A percentile compares a stretch with the other conserved stretches of the same genome.
Evolutionary conservation across 1,140 invertebrate genomes (phyloP).

Genomic region (Oppia nitens): DNA sequence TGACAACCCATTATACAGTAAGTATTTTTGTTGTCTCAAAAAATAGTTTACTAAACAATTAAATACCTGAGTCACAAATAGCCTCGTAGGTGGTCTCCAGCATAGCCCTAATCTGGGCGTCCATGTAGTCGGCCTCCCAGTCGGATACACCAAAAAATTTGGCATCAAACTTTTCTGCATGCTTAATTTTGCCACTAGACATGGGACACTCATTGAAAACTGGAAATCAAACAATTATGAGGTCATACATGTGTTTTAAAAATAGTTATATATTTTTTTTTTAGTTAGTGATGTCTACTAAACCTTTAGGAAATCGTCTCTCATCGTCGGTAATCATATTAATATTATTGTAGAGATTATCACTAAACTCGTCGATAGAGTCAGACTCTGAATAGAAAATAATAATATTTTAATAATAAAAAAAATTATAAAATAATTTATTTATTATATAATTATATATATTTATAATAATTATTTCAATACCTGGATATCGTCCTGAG

Average conservation of each 20-base stretch:
- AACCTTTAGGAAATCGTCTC: conserved; percentile 44
- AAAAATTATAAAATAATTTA: no score
- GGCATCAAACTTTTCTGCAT: conserved; percentile 68
- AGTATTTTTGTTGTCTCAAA: neutral
- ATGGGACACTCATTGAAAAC: conserved; percentile 60
- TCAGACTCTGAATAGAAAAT: conserved; percentile 1
- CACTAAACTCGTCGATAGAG: conserved; percentile 7
- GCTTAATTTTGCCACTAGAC: conserved; percentile 72
- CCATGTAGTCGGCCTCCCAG: conserved; percentile 84
- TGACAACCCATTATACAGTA: no score
- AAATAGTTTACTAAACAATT: neutral
- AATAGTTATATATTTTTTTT: no score
- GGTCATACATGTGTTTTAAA: no score
- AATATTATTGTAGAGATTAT: conserved; percentile 25
- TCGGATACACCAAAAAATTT: conserved; percentile 75
- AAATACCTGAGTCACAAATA: conserved; percentile 72
- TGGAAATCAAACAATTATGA: no score
- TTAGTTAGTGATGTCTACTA: no score
- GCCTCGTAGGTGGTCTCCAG: conserved; percentile 85
- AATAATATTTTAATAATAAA: neutral
- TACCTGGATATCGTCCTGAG: conserved; percentile 7
- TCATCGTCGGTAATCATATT: conserved; percentile 78
- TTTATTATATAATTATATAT: no score
- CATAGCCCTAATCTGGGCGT: conserved; percentile 73
- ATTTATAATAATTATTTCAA: no score